Percentiles rank a stretch among this genome's conserved stretches.
phyloP scores from a whole-genome alignment of 2,113 vertebrate genomes.

The Myanophis thanlyinensis region DNA sequence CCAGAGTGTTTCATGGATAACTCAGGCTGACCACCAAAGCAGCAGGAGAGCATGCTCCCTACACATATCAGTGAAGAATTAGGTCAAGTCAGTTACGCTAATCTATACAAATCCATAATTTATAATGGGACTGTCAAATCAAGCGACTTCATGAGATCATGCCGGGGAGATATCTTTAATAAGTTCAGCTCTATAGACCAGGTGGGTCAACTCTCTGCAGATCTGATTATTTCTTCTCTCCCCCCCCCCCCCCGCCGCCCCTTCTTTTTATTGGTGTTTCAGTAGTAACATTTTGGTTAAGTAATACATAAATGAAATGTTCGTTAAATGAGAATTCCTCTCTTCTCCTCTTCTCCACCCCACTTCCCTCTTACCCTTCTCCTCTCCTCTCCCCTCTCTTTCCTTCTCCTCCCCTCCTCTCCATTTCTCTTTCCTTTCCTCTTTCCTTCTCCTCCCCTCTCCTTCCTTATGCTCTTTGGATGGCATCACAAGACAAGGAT shows the following conservation, averaged over 20 bases:
- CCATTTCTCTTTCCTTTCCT: no score
- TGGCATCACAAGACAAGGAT: no score
- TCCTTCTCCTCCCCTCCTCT: background rate
- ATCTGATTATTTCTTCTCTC: background rate
- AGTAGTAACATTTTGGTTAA: no score
- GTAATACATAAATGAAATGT: no score
- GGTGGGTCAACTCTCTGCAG: background rate
- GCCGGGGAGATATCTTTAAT: background rate
- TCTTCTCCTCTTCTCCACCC: no score
- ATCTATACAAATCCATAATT: constrained; percentile 23
- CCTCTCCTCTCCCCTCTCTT: no score
- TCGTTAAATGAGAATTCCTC: no score
- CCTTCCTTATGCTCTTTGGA: no score
- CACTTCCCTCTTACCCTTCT: no score
- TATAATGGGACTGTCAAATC: background rate
- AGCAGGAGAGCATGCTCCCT: constrained; percentile 10
- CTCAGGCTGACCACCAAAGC: constrained; percentile 31
- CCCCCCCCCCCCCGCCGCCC: background rate
- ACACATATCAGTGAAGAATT: constrained; percentile 34
- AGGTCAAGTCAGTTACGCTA: constrained; percentile 48
- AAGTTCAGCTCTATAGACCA: background rate
- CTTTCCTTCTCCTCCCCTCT: background rate
- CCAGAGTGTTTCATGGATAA: constrained; percentile 11
- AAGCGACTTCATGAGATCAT: constrained; percentile 21
- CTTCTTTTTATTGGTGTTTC: no score